phyloP scores from a whole-genome alignment of 2,888 invertebrate species.

The Boloria selene region DNA sequence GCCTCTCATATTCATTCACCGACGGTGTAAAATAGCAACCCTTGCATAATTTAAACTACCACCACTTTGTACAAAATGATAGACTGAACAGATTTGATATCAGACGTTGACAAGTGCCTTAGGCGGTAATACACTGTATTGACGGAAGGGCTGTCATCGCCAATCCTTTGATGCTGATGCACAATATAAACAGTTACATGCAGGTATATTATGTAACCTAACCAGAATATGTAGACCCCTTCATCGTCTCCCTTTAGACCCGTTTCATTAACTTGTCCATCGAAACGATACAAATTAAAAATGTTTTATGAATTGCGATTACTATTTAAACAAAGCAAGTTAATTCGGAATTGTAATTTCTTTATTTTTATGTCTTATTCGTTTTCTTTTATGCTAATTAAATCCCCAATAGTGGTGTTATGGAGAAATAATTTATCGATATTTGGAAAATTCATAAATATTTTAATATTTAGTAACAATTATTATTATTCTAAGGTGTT shows the following conservation, averaged over 20 bases:
- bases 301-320: not conserved
- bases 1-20: not conserved
- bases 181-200: constrained; percentile 8
- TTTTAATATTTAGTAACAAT: too few species aligned
- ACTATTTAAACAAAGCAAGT: not conserved
- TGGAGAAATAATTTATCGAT: too few species aligned
- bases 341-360: too few species aligned
- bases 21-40: not conserved
- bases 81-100: constrained; percentile 15
- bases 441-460: too few species aligned
- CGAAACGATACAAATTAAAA: not conserved
- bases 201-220: not conserved
- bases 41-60: constrained; percentile 8
- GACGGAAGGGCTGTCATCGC: constrained; percentile 20
- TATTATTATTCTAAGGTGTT: too few species aligned
- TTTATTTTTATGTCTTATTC: too few species aligned
- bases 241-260: not conserved
- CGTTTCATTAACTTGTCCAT: constrained; percentile 1
- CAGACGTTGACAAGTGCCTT: constrained; percentile 25
- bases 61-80: constrained; percentile 2
- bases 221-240: not conserved
- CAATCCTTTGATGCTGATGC: constrained; percentile 22
- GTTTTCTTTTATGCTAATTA: too few species aligned
- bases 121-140: constrained; percentile 19
- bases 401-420: too few species aligned